Percentiles rank a stretch among this genome's conserved stretches.
Conservation (phyloP, 2,888 invertebrate species). For the Diarsia rubi region DNA sequence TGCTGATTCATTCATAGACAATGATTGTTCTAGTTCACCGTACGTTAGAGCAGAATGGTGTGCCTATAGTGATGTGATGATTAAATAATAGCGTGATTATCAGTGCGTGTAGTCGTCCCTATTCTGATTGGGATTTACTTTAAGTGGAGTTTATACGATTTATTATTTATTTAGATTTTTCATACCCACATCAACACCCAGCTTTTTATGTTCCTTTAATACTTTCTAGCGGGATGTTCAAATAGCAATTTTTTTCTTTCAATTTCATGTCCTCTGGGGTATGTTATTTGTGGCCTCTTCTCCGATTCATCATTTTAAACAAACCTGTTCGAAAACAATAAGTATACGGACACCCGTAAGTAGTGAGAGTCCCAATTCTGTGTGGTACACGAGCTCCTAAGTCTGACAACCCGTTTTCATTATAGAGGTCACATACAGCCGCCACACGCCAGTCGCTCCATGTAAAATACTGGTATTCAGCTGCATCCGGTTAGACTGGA, state of each 20-base stretch:
- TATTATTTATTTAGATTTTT: neutral
- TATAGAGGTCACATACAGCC: neutral
- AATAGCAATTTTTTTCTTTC: neutral
- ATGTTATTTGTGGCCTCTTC: too few species aligned
- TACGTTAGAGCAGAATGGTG: slow-evolving; percentile 33
- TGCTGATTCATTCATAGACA: slow-evolving; percentile 33
- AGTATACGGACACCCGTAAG: neutral
- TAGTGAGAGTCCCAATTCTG: neutral
- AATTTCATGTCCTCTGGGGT: too few species aligned
- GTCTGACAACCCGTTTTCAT: neutral
- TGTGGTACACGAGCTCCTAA: neutral
- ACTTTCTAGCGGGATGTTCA: neutral
- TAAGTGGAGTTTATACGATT: neutral
- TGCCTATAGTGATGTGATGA: slow-evolving; percentile 52
- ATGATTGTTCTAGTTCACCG: slow-evolving; percentile 33
- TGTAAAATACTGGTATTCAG: too few species aligned
- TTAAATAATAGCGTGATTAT: slow-evolving; percentile 70
- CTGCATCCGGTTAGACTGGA: too few species aligned
- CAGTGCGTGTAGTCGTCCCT: slow-evolving; percentile 70
- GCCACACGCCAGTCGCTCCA: too few species aligned
- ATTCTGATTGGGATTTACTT: slow-evolving; percentile 62
- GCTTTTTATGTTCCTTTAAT: neutral
- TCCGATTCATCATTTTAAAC: too few species aligned
- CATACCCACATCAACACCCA: neutral
- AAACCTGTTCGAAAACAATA: neutral